A percentile compares a stretch with the other conserved stretches of the same genome.
These are phyloP conservation scores for Saccopteryx bilineata DNA, from an alignment of 2,113 vertebrate genomes.

Conservation along the genomic window DNA sequence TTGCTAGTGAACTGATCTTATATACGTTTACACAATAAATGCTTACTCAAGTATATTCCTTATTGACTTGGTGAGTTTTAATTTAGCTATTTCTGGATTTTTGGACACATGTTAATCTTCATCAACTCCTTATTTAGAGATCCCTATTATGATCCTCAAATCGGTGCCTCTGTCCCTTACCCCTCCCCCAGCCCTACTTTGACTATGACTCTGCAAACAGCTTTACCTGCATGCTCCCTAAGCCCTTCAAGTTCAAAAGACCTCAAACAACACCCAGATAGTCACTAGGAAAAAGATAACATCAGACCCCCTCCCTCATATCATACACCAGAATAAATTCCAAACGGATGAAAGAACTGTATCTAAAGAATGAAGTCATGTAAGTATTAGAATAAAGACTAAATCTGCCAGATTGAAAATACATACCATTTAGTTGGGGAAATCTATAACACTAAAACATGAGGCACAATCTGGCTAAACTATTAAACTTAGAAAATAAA, in stretches of 20 bases:
- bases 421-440: neutral
- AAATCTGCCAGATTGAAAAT: constrained; percentile 15
- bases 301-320: neutral
- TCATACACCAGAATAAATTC: neutral
- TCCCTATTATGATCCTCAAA: neutral
- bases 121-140: neutral
- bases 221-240: neutral
- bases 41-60: neutral
- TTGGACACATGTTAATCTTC: neutral
- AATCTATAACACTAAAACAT: neutral
- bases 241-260: neutral
- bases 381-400: neutral
- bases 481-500: constrained; percentile 35
- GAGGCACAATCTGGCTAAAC: constrained; percentile 27
- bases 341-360: neutral
- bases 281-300: neutral
- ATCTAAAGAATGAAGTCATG: neutral
- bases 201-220: neutral
- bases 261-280: neutral
- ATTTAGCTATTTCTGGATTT: neutral
- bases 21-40: neutral
- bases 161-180: neutral
- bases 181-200: neutral
- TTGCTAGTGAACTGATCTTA: neutral
- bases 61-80: neutral